phyloP scores from a whole-genome alignment of 1,140 invertebrate genomes.

The Gryllus bimaculatus region DNA sequence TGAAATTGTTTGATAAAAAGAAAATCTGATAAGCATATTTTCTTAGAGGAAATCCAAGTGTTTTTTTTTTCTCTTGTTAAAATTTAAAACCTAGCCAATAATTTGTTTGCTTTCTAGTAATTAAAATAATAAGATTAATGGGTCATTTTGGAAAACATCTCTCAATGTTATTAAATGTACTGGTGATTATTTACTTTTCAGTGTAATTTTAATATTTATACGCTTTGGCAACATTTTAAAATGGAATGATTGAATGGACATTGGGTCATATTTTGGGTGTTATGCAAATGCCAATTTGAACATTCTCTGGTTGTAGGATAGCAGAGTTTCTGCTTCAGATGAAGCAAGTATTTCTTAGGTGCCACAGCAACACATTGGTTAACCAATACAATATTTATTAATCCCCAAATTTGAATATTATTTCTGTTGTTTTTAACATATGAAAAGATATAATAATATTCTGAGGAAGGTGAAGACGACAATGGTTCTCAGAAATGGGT shows the following conservation, averaged over 20 bases:
- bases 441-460: background rate
- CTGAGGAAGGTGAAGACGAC: background rate
- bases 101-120: background rate
- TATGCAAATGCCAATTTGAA: conserved; percentile 32
- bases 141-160: background rate
- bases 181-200: background rate
- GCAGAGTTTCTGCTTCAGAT: conserved; percentile 23
- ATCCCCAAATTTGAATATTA: background rate
- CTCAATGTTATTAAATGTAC: background rate
- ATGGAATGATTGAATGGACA: conserved; percentile 31
- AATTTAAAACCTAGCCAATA: too few species aligned
- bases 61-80: too few species aligned
- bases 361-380: background rate
- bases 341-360: conserved; percentile 18
- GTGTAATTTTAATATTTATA: too few species aligned
- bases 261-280: conserved; percentile 32
- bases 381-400: background rate
- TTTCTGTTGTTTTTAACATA: background rate
- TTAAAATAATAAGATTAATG: background rate
- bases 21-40: background rate
- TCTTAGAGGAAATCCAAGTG: too few species aligned
- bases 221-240: background rate
- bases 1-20: background rate
- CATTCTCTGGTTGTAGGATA: conserved; percentile 27
- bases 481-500: background rate